phyloP scores from a whole-genome alignment of 2,888 invertebrate genomes.

The Plutella xylostella region DNA sequence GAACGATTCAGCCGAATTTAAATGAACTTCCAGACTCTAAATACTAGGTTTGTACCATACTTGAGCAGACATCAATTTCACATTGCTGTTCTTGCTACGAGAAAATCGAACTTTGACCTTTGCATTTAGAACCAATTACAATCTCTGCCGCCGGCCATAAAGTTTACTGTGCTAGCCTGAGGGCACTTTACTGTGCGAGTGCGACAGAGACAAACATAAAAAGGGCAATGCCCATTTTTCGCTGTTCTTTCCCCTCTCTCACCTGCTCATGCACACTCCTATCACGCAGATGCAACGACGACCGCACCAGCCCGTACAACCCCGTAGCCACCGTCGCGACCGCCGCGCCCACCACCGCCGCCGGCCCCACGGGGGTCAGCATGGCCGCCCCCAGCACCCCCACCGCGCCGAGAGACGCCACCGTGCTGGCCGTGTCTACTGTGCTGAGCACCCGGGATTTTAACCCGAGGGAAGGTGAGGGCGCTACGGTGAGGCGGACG shows the following conservation, averaged over 20 bases:
- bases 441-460: conserved; percentile 48
- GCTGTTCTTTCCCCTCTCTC: not conserved
- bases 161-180: too few relatives aligned
- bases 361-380: conserved; percentile 62
- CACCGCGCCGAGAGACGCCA: conserved; percentile 39
- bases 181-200: too few relatives aligned
- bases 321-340: conserved; percentile 58
- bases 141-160: too few relatives aligned
- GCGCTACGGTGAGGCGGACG: conserved; percentile 48
- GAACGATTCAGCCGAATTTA: too few relatives aligned
- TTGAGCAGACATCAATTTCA: too few relatives aligned
- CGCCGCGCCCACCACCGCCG: conserved; percentile 54
- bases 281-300: conserved; percentile 56
- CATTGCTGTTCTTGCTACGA: too few relatives aligned
- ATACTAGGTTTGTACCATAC: too few relatives aligned
- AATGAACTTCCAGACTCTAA: too few relatives aligned
- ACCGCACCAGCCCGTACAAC: conserved; percentile 61
- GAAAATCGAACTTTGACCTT: too few relatives aligned
- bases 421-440: conserved; percentile 48
- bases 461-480: conserved; percentile 47
- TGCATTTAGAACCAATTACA: too few relatives aligned
- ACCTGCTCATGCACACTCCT: conserved; percentile 65
- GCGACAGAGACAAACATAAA: too few relatives aligned
- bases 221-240: too few relatives aligned
- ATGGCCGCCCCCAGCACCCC: conserved; percentile 63